Percentiles rank a stretch among this genome's conserved stretches.
phyloP scores from a whole-genome alignment of 37 sponge, comb jelly and placozoan species.

The Oopsacas minuta region DNA sequence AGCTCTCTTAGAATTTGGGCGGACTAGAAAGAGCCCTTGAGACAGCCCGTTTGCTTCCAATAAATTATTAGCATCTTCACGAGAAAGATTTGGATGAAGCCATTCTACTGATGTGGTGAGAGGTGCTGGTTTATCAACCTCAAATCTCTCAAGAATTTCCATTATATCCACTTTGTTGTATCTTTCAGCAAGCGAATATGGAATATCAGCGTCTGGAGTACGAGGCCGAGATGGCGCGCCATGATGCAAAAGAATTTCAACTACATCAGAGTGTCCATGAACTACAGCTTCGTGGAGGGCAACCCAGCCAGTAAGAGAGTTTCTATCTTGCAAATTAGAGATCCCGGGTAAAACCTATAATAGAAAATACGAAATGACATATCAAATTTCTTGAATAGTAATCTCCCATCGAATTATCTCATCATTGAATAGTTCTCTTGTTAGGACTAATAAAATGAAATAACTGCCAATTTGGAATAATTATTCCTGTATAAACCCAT shows the following conservation, averaged over 20 bases:
- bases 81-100: neutral
- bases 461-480: no score
- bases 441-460: no score
- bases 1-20: slow-evolving; percentile 53
- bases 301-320: slow-evolving; percentile 79
- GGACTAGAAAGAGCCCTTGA: slow-evolving; percentile 63
- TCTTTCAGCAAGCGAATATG: slow-evolving; percentile 53
- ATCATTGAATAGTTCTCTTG: no score
- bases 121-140: neutral
- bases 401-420: no score
- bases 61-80: slow-evolving; percentile 35
- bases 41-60: slow-evolving; percentile 31
- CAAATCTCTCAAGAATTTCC: slow-evolving; percentile 41
- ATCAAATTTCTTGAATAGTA: no score
- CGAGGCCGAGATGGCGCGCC: slow-evolving; percentile 75
- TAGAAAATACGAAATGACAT: no score
- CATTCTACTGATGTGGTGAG: neutral
- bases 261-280: slow-evolving; percentile 44
- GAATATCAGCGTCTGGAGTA: slow-evolving; percentile 67
- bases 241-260: slow-evolving; percentile 35
- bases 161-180: slow-evolving; percentile 48
- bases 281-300: slow-evolving; percentile 90
- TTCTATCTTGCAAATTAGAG: slow-evolving; percentile 79
- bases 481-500: no score
- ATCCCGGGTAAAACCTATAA: slow-evolving; percentile 21